Percentiles rank a stretch among this genome's conserved stretches.
Evolutionary conservation across 1,140 invertebrate genomes (phyloP).

Genomic region (Apis cerana): DNA sequence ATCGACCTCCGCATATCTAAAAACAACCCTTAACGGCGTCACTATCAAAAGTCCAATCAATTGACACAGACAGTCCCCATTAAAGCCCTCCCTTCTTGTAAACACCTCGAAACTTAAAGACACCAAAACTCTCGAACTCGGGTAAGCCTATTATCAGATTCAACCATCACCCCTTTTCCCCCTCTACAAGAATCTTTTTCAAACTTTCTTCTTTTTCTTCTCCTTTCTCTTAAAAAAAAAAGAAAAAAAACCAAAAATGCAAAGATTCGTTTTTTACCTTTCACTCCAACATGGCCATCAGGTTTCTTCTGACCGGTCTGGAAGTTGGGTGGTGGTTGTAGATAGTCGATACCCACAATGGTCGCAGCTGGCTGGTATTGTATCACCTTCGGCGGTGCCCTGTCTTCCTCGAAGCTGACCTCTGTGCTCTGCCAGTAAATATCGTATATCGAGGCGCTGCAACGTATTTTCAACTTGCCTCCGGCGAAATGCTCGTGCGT

Average conservation of each 20-base stretch:
- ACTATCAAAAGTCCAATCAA: neutral
- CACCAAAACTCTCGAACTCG: neutral
- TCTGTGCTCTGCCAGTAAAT: slow-evolving; percentile 85
- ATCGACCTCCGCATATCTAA: too few relatives aligned
- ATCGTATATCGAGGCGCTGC: slow-evolving; percentile 84
- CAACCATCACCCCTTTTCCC: too few relatives aligned
- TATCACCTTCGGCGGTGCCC: slow-evolving; percentile 63
- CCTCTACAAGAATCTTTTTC: neutral
- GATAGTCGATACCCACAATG: slow-evolving; percentile 78
- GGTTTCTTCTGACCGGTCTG: slow-evolving; percentile 79
- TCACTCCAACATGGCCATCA: slow-evolving; percentile 77
- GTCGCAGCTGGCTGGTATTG: slow-evolving; percentile 73
- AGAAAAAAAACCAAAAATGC: neutral
- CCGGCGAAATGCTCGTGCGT: slow-evolving; percentile 81
- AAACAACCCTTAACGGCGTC: neutral
- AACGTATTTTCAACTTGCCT: slow-evolving; percentile 84
- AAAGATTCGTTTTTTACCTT: slow-evolving; percentile 67
- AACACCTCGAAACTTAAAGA: neutral
- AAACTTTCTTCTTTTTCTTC: neutral
- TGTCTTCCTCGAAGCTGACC: slow-evolving; percentile 83
- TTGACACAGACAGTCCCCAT: too few relatives aligned
- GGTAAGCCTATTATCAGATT: neutral
- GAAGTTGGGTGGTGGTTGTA: slow-evolving; percentile 79
- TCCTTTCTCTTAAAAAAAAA: too few relatives aligned
- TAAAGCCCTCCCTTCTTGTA: neutral